Base-by-base conservation (phyloP, 2,888 invertebrate genomes). In the Protodeltote pygarga region DNA sequence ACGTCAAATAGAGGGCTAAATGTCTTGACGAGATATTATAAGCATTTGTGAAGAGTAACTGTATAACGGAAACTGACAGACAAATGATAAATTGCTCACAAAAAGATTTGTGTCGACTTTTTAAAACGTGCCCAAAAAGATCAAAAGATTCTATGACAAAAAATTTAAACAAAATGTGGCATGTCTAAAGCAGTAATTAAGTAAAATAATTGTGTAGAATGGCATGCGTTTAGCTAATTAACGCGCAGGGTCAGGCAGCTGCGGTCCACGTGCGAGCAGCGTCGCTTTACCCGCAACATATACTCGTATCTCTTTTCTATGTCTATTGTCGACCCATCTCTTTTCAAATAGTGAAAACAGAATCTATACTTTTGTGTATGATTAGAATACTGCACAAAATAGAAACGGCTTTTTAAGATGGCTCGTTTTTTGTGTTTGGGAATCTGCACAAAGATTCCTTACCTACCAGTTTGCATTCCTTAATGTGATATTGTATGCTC, bases 141-240 rank as follows among this genome's bases (percentile, higher is more conserved):
- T 44, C 34, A 50, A 55, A 55, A 49, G 10, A 10, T 21, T 25
- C 5, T 20, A 23, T 23, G 21, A 25, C 32, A 41, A 42, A 49
- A 45, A 44, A 44, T 31, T 10, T 4, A 42, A 23, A 19, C 21
- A 42, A 37, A 55, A 60, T 53, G 40, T 55, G 46, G 58, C 50
- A 39, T 47, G 16, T 50, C 34, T 42, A 47, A 41, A 52, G 46
- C 40, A 16, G 39, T 47, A 45, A 32, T 45, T 46, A 28, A 29
- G 42, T 35, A 42, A 65, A 75, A 75, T 87, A 85, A 87, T 87
- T 85, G 80, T 79, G 80, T 77, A 73, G 81, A 76, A 85, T 86
- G 81, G 81, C 75, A 77, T 74, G 78, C 79, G 81, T 83, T 87
- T 83, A 81, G 81, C 82, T 88, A 87, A 89, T 89, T 87, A 89